Evolutionary conservation across 2,797 vertebrate species (phyloP).

Genomic region (Dallia pectoralis): DNA sequence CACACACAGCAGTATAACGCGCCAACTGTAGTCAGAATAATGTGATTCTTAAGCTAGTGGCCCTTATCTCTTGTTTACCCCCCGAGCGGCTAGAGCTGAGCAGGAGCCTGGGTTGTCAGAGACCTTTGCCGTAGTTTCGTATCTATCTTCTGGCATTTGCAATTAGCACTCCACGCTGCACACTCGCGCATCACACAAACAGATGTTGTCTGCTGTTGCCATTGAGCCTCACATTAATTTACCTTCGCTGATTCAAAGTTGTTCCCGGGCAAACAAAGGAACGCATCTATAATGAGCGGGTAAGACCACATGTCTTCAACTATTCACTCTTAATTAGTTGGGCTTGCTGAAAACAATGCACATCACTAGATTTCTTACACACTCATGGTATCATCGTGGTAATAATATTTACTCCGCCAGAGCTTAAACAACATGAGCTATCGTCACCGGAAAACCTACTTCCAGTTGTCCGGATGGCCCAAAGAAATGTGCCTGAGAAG

Average conservation of each 20-base stretch:
- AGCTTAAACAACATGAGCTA: background rate
- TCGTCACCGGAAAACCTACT: background rate
- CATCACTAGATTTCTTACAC: background rate
- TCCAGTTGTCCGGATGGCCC: no score
- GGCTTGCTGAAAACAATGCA: constrained; percentile 13
- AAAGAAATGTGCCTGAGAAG: no score
- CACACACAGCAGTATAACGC: constrained; percentile 38
- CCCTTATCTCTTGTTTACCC: constrained; percentile 70
- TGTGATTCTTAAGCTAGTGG: constrained; percentile 60
- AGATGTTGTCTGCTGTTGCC: constrained; percentile 67
- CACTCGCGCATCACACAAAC: constrained; percentile 21
- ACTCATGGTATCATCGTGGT: background rate
- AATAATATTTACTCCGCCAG: background rate
- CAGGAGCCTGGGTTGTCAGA: constrained; percentile 49
- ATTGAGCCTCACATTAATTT: constrained; percentile 49
- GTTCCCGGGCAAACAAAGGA: constrained; percentile 40
- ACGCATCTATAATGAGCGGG: constrained; percentile 55
- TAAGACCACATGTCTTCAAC: constrained; percentile 54
- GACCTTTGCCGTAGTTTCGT: constrained; percentile 67
- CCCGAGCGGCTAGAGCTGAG: constrained; percentile 52
- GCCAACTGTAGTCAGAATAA: constrained; percentile 54
- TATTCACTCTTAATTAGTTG: constrained; percentile 52
- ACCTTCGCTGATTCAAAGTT: constrained; percentile 47
- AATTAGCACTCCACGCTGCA: constrained; percentile 62
- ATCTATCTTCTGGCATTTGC: constrained; percentile 68